Evolutionary conservation across 2,888 invertebrate genomes (phyloP).

Genomic region (Tetropium fuscum): DNA sequence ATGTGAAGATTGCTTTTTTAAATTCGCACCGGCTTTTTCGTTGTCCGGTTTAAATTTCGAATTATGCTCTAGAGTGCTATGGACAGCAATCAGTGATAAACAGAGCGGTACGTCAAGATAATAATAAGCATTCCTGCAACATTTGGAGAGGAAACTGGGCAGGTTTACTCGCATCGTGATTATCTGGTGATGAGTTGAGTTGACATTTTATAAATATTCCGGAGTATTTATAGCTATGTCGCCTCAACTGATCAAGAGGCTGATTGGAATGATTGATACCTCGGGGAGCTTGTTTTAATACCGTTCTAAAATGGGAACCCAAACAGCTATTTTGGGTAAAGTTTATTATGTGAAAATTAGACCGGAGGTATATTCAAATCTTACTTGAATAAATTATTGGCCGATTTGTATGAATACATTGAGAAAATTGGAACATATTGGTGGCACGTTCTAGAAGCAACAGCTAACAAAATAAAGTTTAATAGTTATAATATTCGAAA

Average conservation of each 20-base stretch:
- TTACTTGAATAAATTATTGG: too few species aligned
- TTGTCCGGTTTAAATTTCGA: slow-evolving; percentile 31
- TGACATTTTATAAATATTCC: slow-evolving; percentile 46
- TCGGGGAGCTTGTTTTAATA: slow-evolving; percentile 21
- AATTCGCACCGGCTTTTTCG: slow-evolving; percentile 26
- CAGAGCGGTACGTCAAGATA: slow-evolving; percentile 34
- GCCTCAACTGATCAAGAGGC: slow-evolving; percentile 28
- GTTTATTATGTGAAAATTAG: slow-evolving; percentile 19
- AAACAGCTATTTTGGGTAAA: slow-evolving; percentile 13
- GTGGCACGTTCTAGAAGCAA: too few species aligned
- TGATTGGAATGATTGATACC: slow-evolving; percentile 35
- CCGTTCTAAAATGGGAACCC: slow-evolving; percentile 18
- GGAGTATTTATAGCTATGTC: slow-evolving; percentile 36
- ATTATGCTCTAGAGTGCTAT: slow-evolving; percentile 24
- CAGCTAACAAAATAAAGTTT: too few species aligned
- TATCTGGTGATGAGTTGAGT: slow-evolving; percentile 42
- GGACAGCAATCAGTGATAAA: slow-evolving; percentile 33
- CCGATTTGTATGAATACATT: too few species aligned
- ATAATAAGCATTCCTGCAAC: slow-evolving; percentile 35
- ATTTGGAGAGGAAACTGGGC: slow-evolving; percentile 43
- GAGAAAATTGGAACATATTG: too few species aligned
- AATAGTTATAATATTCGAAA: too few species aligned
- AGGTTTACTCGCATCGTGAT: slow-evolving; percentile 38
- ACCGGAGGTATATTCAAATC: too few species aligned
- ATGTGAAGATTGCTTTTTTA: slow-evolving; percentile 16